Conservation (phyloP, 2,797 vertebrate species). For the Passerculus sandwichensis region DNA sequence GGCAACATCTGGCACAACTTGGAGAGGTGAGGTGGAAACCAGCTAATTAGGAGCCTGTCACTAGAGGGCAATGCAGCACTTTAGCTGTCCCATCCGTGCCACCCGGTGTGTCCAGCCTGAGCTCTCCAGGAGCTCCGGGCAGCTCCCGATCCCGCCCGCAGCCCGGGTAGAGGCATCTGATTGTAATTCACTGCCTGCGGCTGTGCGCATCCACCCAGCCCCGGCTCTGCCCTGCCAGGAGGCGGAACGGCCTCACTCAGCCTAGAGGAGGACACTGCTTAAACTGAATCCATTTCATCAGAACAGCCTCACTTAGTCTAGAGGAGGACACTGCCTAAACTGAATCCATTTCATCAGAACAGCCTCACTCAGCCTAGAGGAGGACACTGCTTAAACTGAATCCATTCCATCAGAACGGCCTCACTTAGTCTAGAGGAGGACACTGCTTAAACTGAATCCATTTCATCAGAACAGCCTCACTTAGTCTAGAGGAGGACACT, state of each 20-base stretch:
- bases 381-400: too few species aligned
- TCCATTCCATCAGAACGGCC: neutral
- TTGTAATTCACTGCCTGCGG: neutral
- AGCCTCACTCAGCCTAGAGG: too few species aligned
- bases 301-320: neutral
- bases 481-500: too few species aligned
- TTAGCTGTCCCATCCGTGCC: neutral
- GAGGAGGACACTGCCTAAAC: too few species aligned
- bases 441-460: too few species aligned
- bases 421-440: too few species aligned
- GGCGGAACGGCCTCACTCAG: neutral
- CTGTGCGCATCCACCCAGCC: neutral
- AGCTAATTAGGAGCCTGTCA: neutral
- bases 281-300: neutral
- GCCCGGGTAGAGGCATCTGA: too few species aligned
- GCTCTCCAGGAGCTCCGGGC: rapidly evolving
- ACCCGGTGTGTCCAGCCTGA: neutral
- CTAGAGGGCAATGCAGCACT: slow-evolving; percentile 41
- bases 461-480: neutral
- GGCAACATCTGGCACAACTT: neutral
- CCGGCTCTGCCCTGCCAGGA: rapidly evolving
- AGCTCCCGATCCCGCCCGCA: neutral
- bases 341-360: too few species aligned
- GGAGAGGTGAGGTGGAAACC: neutral
- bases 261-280: neutral